Evolutionary conservation across 2,113 vertebrate species (phyloP), one percentile per base, ranked within the genome.

Genomic region (Albula glossodonta): DNA sequence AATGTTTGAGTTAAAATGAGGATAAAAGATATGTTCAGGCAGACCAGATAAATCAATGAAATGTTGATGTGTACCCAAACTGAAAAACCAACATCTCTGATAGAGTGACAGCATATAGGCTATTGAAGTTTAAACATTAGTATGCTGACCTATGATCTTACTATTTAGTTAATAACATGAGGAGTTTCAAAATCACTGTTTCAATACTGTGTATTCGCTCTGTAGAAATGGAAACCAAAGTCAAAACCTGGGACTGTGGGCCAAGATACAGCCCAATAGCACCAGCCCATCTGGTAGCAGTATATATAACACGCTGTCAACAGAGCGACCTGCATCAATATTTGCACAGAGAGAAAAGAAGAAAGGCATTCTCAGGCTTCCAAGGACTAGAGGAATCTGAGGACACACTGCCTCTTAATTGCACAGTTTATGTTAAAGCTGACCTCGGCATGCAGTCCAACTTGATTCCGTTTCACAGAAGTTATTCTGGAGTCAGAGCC

Each of bases 351-450:
- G 83, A 52, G 49, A 81, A 51, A 10, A 84, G 83, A 51, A 84
- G 66, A 49, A 51, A 84, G 31, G 52, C 48, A 51, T 51, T 74
- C 83, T 13, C 70, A 9, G 51, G 66, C 70, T 74, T 74, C 70
- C 70, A 74, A 10, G 70, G 70, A 74, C 22, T 74, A 25, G 50
- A 25, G 48, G 51, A 52, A 81, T 81, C 80, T 51, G 31, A 49
- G 66, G 25, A 15, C n/a, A 74, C 15, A 77, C 25, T 48, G 63
- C 22, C 49, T 52, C 49, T 84, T 77, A 77, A 77, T 8, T 84
- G 66, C 63, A 84, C 50, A 77, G 66, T 84, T 84, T 84, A 74
- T 74, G n/a, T 74, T 74, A 31, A 84, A 63, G 74, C 63, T 84
- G 63, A 84, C 83, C 83, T 22, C 11, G 8, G 19, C 50, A 78